phyloP scores from a whole-genome alignment of 2,888 invertebrate genomes.

The Mimachlamys varia region DNA sequence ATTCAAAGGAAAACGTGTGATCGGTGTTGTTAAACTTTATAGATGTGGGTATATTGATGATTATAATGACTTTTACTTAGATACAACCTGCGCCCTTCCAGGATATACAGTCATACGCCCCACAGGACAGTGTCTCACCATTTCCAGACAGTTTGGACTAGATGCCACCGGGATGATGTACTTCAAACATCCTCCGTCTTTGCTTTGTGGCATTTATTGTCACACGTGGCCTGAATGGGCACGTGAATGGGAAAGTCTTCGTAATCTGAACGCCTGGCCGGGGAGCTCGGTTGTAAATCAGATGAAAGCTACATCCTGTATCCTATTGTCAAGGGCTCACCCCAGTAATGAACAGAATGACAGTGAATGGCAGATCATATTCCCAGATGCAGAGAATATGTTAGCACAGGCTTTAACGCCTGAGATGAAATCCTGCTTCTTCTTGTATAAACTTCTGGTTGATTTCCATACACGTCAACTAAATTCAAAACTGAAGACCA shows the following conservation, averaged over 20 bases:
- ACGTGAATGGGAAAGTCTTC: background rate
- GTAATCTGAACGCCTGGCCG: background rate
- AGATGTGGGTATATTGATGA: background rate
- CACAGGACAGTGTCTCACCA: background rate
- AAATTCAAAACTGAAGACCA: slow-evolving; percentile 37
- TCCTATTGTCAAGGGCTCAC: background rate
- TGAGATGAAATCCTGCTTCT: slow-evolving; percentile 53
- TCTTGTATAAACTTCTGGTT: slow-evolving; percentile 49
- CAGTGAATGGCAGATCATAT: slow-evolving; percentile 53
- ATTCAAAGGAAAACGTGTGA: background rate
- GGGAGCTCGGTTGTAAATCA: background rate
- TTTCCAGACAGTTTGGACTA: background rate
- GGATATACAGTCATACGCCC: background rate
- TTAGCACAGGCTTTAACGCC: slow-evolving; percentile 48
- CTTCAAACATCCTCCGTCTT: background rate
- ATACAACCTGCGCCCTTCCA: background rate
- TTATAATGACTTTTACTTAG: background rate
- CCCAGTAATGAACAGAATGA: background rate
- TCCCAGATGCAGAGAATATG: slow-evolving; percentile 48
- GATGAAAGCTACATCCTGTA: background rate
- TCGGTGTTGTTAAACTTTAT: background rate
- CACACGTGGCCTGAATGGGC: background rate
- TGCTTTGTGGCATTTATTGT: background rate
- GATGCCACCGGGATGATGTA: background rate
- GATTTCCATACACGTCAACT: slow-evolving; percentile 3